These are phyloP conservation scores for Eurois occulta DNA, from an alignment of 2,888 invertebrate genomes.

Conservation along the genomic window DNA sequence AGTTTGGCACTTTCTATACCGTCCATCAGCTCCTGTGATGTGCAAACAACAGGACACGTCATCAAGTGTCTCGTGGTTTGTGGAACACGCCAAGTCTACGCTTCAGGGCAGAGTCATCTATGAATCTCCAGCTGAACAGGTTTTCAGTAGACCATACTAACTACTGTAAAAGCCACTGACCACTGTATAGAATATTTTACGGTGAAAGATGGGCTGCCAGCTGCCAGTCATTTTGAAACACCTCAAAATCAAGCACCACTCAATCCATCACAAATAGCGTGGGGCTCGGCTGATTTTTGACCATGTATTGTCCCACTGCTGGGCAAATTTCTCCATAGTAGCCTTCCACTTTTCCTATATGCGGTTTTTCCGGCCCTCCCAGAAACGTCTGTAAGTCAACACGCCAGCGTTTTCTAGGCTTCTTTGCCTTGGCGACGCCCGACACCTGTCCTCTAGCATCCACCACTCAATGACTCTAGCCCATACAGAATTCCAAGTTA, in stretches of 20 bases:
- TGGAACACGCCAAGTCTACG: neutral
- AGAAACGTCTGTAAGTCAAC: neutral
- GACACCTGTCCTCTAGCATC: neutral
- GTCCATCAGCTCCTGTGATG: neutral
- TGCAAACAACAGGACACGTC: neutral
- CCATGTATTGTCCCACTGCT: neutral
- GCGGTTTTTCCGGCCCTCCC: neutral
- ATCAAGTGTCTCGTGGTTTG: neutral
- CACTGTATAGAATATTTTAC: neutral
- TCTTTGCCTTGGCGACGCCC: neutral
- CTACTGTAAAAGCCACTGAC: neutral
- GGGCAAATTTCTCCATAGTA: neutral
- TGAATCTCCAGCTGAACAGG: neutral
- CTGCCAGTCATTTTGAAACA: neutral
- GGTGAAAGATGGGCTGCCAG: neutral
- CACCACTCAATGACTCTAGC: neutral
- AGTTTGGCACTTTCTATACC: neutral
- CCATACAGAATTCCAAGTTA: slow-evolving; percentile 7
- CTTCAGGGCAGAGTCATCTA: neutral
- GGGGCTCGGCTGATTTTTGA: neutral
- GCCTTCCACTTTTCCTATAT: neutral
- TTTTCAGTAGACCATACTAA: neutral
- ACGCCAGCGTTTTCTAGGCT: neutral
- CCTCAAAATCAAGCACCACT: neutral
- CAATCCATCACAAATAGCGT: neutral